phyloP scores from a whole-genome alignment of 2,888 invertebrate species.

The Pseudolycoriella hygida region DNA sequence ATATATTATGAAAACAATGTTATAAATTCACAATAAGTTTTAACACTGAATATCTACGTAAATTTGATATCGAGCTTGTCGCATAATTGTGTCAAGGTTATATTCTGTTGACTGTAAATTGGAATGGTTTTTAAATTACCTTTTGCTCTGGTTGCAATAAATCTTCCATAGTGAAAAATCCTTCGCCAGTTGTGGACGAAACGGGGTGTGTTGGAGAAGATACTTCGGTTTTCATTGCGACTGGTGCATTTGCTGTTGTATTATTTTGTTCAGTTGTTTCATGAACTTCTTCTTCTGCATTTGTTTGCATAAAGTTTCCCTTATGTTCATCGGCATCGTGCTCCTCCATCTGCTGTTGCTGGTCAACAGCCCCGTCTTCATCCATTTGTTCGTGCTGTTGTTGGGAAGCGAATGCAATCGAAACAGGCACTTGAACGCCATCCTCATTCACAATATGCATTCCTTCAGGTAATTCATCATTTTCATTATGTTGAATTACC shows the following conservation, averaged over 20 bases:
- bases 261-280: slow-evolving; percentile 9
- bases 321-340: slow-evolving; percentile 6
- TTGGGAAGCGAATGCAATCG: slow-evolving; percentile 24
- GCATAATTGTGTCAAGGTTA: no score
- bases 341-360: slow-evolving; percentile 20
- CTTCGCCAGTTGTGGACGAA: slow-evolving; percentile 10
- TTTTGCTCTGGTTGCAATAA: slow-evolving; percentile 15
- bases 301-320: background rate
- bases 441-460: slow-evolving; percentile 29
- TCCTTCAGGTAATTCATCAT: slow-evolving; percentile 18
- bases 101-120: no score
- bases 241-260: background rate
- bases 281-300: slow-evolving; percentile 11
- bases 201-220: slow-evolving; percentile 9
- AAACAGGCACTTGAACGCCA: slow-evolving; percentile 29
- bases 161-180: slow-evolving; percentile 23
- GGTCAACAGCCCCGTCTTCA: slow-evolving; percentile 13
- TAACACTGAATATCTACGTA: no score
- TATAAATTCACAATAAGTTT: no score
- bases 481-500: slow-evolving; percentile 21
- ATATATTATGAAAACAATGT: no score
- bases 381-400: slow-evolving; percentile 22
- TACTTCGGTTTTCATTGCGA: slow-evolving; percentile 3
- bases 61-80: no score
- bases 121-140: no score